Evolutionary conservation across 2,888 invertebrate genomes (phyloP).

Genomic region (Erpobdella octoculata): DNA sequence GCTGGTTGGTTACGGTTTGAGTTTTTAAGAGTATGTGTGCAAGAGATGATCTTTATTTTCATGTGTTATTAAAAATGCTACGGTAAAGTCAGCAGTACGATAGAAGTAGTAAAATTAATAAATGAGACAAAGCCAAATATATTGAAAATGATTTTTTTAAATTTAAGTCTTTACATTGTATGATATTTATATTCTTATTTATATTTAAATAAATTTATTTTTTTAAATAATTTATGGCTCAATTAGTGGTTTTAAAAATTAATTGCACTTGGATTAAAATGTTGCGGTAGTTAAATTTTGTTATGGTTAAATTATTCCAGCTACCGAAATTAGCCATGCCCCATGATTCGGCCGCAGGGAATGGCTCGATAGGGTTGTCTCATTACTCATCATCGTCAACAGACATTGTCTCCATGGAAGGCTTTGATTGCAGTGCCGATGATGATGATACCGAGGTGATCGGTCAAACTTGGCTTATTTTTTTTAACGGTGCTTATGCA

Average conservation of each 20-base stretch:
- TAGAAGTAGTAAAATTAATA: background rate
- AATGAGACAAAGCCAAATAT: background rate
- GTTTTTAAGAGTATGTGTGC: too few relatives aligned
- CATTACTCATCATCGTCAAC: background rate
- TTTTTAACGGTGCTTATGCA: too few relatives aligned
- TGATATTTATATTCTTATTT: background rate
- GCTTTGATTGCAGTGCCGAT: background rate
- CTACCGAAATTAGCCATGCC: background rate
- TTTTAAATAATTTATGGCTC: background rate
- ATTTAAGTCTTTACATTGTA: background rate
- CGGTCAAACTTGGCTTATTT: too few relatives aligned
- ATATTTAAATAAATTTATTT: background rate
- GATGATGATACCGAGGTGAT: background rate
- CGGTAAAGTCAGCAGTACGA: background rate
- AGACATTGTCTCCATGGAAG: constrained; percentile 10
- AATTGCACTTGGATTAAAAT: too few relatives aligned
- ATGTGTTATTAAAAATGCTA: too few relatives aligned
- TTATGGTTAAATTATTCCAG: background rate
- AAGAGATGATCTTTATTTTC: too few relatives aligned
- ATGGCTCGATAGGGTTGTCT: background rate
- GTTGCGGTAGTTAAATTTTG: too few relatives aligned
- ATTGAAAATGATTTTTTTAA: background rate
- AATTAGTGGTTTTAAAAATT: too few relatives aligned
- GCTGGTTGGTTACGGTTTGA: too few relatives aligned
- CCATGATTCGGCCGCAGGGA: background rate